Conservation (phyloP, 2,888 invertebrate genomes). For the Oscheius sp. region DNA sequence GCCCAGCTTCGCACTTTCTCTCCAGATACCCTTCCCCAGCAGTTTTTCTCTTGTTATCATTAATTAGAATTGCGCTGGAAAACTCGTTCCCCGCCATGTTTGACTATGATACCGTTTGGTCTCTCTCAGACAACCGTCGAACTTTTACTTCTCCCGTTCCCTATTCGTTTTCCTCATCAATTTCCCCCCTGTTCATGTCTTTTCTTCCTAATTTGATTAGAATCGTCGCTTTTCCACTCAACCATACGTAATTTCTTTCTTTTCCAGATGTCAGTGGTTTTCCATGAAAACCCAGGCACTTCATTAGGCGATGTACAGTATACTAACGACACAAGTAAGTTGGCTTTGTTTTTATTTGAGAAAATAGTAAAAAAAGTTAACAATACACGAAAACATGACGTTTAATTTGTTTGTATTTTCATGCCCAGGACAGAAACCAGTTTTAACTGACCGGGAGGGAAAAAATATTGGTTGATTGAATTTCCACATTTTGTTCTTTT, state of each 20-base stretch:
- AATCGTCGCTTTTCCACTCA: not conserved
- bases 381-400: not conserved
- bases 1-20: not conserved
- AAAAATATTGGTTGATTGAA: not conserved
- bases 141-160: not conserved
- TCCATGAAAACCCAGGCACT: conserved; percentile 63
- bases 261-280: conserved; percentile 54
- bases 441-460: too few relatives aligned
- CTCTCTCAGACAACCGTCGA: conserved; percentile 4
- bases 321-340: conserved; percentile 14
- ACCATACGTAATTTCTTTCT: not conserved
- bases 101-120: not conserved
- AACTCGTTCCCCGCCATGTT: conserved; percentile 24
- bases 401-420: conserved; percentile 1
- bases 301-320: conserved; percentile 44
- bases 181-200: not conserved
- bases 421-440: too few relatives aligned
- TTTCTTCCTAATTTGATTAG: not conserved
- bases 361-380: not conserved
- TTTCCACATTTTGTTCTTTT: not conserved
- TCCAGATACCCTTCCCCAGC: conserved; percentile 1
- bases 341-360: not conserved
- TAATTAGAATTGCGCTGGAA: conserved; percentile 29
- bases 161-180: not conserved
- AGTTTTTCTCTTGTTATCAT: conserved; percentile 32